Evolutionary conservation across 2,797 vertebrate genomes (phyloP).

Genomic region (Hemitrygon akajei): DNA sequence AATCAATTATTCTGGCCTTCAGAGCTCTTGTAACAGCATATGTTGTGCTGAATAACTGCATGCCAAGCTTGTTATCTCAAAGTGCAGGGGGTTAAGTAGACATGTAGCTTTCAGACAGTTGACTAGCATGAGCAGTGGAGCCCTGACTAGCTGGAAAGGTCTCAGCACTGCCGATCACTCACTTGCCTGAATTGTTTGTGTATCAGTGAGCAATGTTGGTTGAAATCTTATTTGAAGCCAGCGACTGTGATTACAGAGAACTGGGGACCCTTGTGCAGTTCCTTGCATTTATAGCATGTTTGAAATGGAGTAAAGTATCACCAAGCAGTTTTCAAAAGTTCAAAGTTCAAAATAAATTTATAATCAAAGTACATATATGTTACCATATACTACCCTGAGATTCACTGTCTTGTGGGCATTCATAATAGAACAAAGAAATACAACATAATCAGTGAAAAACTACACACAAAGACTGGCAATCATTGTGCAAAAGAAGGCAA

Average conservation of each 20-base stretch:
- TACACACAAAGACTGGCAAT: too few species aligned
- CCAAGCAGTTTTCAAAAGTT: not conserved
- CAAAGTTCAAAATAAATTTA: too few species aligned
- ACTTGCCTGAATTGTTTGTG: not conserved
- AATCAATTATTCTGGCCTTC: conserved; percentile 36
- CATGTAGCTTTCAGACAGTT: conserved; percentile 1
- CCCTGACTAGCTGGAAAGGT: not conserved
- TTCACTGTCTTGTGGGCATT: too few species aligned
- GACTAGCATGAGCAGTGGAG: not conserved
- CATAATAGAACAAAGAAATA: too few species aligned
- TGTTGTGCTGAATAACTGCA: conserved; percentile 27
- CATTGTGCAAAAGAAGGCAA: too few species aligned
- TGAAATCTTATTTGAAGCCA: not conserved
- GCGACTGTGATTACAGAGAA: not conserved
- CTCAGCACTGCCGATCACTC: not conserved
- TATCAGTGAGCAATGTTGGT: not conserved
- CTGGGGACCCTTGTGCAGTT: not conserved
- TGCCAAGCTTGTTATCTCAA: conserved; percentile 3
- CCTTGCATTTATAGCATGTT: not conserved
- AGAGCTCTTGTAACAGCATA: conserved; percentile 29
- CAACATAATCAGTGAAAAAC: too few species aligned
- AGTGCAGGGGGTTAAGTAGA: conserved; percentile 16
- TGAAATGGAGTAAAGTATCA: not conserved
- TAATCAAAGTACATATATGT: too few species aligned
- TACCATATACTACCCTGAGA: too few species aligned